These are phyloP conservation scores for Monoplex corrugatus DNA, from an alignment of 2,888 invertebrate species.

Conservation along the genomic window DNA sequence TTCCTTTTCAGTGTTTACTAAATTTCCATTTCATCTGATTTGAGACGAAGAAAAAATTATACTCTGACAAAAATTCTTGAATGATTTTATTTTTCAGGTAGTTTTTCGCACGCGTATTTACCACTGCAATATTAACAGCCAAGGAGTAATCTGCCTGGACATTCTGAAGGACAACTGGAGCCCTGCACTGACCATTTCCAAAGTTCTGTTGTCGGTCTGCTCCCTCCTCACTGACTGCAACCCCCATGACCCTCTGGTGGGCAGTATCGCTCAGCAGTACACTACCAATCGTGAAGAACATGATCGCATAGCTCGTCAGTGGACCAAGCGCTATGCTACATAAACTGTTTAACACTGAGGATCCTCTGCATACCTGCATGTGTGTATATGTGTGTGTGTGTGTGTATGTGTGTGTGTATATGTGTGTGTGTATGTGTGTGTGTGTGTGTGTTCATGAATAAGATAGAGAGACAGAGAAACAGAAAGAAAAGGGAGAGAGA, in stretches of 20 bases:
- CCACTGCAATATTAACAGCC: constrained; percentile 99
- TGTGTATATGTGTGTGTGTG: neutral
- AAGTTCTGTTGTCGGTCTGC: constrained; percentile 96
- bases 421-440: neutral
- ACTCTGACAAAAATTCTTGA: neutral
- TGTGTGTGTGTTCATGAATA: neutral
- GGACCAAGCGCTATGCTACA: constrained; percentile 98
- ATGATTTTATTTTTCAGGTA: constrained; percentile 76
- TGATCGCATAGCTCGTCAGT: constrained; percentile 97
- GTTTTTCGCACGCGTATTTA: constrained; percentile 97
- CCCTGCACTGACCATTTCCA: constrained; percentile 97
- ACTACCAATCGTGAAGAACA: constrained; percentile 98
- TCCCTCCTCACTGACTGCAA: constrained; percentile 98
- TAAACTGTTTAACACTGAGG: constrained; percentile 39
- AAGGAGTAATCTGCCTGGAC: constrained; percentile 98
- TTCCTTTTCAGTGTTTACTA: too few relatives aligned
- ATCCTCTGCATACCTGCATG: neutral
- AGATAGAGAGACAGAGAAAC: neutral
- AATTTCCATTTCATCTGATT: too few relatives aligned
- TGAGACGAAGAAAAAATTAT: neutral
- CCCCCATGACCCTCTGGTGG: constrained; percentile 98
- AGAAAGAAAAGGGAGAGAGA: neutral
- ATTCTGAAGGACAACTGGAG: constrained; percentile 99
- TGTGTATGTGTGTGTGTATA: neutral
- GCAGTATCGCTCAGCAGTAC: constrained; percentile 99